These are phyloP conservation scores for Antechinus stuartii DNA, from an alignment of 2,113 vertebrate genomes.

Conservation along the genomic window DNA sequence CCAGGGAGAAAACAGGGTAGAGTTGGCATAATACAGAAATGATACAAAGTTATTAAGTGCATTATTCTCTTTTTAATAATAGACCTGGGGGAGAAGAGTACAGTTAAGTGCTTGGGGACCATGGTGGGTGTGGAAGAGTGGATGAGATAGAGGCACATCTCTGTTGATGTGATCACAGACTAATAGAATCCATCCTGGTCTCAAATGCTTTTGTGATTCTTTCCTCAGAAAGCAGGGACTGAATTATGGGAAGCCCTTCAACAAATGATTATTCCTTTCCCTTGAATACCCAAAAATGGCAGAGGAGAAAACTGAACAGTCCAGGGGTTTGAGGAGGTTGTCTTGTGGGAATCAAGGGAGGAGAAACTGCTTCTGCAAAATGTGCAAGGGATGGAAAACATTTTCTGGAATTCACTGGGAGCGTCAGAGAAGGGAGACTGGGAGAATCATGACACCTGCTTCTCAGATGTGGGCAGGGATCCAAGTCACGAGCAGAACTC, in stretches of 20 bases:
- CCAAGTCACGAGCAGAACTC: neutral
- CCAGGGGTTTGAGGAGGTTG: neutral
- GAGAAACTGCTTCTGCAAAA: neutral
- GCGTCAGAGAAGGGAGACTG: neutral
- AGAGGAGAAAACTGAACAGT: neutral
- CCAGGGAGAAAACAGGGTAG: neutral
- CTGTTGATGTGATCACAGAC: neutral
- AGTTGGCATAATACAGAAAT: too few relatives aligned
- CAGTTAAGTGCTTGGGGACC: neutral
- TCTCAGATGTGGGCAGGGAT: neutral
- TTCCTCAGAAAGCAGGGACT: neutral
- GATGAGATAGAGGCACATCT: neutral
- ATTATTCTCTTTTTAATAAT: neutral
- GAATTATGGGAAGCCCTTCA: neutral
- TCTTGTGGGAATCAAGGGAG: neutral
- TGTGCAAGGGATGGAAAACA: neutral
- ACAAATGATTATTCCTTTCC: neutral
- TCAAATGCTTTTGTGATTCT: slow-evolving; percentile 19
- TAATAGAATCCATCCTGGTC: neutral
- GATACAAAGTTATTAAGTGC: slow-evolving; percentile 6
- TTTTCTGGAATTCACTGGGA: neutral
- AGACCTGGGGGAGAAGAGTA: neutral
- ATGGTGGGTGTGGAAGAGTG: neutral
- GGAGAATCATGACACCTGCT: neutral
- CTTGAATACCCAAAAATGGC: neutral